Percentiles rank a stretch among this genome's conserved stretches.
These are phyloP conservation scores for Ganaspis brasiliensis DNA, from an alignment of 2,888 invertebrate species.

Conservation along the genomic window DNA sequence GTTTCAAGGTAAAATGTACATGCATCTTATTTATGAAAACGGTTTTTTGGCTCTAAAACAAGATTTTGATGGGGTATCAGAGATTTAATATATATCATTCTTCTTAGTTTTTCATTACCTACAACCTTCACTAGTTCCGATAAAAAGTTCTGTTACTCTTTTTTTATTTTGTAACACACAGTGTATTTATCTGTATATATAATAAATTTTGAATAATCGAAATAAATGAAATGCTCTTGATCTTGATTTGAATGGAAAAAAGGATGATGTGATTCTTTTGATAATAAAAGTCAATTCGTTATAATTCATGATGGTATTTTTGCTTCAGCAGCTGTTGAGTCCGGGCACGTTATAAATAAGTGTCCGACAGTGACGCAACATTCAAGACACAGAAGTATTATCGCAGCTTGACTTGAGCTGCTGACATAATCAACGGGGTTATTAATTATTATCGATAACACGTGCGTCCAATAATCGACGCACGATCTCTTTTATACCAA, in stretches of 20 bases:
- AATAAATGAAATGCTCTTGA: background rate
- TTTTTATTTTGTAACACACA: no score
- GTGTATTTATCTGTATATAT: no score
- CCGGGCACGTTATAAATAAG: conserved; percentile 49
- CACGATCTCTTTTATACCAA: conserved; percentile 47
- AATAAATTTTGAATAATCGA: no score
- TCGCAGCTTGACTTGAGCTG: conserved; percentile 45
- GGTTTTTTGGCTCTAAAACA: no score
- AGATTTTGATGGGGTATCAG: no score
- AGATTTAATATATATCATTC: no score
- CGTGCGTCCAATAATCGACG: conserved; percentile 55
- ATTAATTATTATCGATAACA: conserved; percentile 60
- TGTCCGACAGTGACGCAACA: conserved; percentile 51
- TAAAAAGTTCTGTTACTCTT: no score
- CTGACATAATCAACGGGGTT: conserved; percentile 59
- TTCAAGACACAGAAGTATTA: conserved; percentile 45
- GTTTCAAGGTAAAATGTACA: no score
- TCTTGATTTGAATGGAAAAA: background rate
- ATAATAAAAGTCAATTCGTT: conserved; percentile 4
- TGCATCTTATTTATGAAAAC: no score
- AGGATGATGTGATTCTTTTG: background rate
- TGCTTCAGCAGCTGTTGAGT: conserved; percentile 13
- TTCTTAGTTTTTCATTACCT: no score
- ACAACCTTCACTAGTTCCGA: no score
- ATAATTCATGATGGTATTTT: background rate